Conservation (phyloP, 2,113 vertebrate genomes). For the Chaenogobius annularis region DNA sequence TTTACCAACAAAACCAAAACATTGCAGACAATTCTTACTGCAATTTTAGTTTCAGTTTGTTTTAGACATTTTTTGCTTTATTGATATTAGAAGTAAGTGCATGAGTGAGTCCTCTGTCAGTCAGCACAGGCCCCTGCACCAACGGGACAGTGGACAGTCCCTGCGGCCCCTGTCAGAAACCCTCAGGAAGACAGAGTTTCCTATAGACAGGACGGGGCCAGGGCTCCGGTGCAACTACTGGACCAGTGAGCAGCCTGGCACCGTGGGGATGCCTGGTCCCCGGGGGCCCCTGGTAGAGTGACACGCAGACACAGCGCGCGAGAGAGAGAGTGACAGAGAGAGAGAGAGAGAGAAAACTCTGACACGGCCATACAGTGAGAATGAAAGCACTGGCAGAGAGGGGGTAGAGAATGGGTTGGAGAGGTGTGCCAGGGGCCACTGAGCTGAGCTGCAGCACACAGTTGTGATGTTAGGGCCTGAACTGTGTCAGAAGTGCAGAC, state of each 20-base stretch:
- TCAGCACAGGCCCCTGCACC: slow-evolving; percentile 38
- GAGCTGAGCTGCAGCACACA: slow-evolving; percentile 54
- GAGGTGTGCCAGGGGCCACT: slow-evolving; percentile 45
- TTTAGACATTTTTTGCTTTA: background rate
- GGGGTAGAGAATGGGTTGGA: slow-evolving; percentile 15
- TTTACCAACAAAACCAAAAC: background rate
- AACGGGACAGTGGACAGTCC: slow-evolving; percentile 60
- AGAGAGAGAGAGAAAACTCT: slow-evolving; percentile 66
- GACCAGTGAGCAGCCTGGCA: slow-evolving; percentile 73
- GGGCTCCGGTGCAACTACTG: slow-evolving; percentile 62
- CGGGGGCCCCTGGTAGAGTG: slow-evolving; percentile 59
- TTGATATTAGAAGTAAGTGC: slow-evolving; percentile 13
- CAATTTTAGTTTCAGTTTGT: too few relatives aligned
- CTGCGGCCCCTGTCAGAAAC: slow-evolving; percentile 70
- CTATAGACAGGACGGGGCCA: slow-evolving; percentile 27
- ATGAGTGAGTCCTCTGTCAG: slow-evolving; percentile 44
- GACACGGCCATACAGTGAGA: slow-evolving; percentile 63
- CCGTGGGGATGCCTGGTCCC: slow-evolving; percentile 61
- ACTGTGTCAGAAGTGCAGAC: slow-evolving; percentile 41
- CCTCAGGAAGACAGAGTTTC: slow-evolving; percentile 17
- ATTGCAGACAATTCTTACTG: too few relatives aligned
- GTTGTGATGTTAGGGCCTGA: slow-evolving; percentile 52
- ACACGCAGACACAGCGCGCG: slow-evolving; percentile 69
- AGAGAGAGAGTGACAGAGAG: slow-evolving; percentile 62
- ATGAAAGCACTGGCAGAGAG: slow-evolving; percentile 32